phyloP scores from a whole-genome alignment of 2,888 invertebrate species.

The Polymixis lichenea region DNA sequence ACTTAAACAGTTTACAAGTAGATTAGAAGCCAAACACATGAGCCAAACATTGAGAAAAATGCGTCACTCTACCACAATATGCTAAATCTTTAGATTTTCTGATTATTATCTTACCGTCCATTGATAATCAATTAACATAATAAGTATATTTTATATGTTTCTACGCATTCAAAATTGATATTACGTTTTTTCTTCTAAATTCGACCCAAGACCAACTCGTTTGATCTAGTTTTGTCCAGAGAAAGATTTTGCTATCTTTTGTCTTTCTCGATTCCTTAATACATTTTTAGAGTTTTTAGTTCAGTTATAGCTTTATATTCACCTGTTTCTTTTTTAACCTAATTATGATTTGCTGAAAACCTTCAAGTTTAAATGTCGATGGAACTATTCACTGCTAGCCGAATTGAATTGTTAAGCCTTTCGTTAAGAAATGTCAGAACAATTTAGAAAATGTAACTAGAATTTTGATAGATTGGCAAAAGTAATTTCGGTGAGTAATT shows the following conservation, averaged over 20 bases:
- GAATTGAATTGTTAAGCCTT: not conserved
- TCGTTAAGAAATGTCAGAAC: slow-evolving; percentile 8
- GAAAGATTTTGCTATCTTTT: slow-evolving; percentile 15
- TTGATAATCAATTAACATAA: not conserved
- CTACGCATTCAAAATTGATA: not conserved
- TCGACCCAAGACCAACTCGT: not conserved
- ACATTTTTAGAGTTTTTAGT: slow-evolving; percentile 11
- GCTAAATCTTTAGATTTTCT: not conserved
- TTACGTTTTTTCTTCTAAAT: not conserved
- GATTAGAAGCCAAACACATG: slow-evolving; percentile 37
- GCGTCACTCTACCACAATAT: slow-evolving; percentile 10
- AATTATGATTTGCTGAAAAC: slow-evolving; percentile 1
- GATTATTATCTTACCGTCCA: not conserved
- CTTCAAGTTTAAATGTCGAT: slow-evolving; percentile 4
- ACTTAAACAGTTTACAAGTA: slow-evolving; percentile 18
- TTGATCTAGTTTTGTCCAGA: slow-evolving; percentile 6
- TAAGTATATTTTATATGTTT: too few species aligned
- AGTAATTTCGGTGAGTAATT: not conserved
- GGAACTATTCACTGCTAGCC: not conserved
- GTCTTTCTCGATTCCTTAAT: slow-evolving; percentile 3
- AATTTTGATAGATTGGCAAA: slow-evolving; percentile 9
- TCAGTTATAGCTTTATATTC: slow-evolving; percentile 8
- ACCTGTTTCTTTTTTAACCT: not conserved
- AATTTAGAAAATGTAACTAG: slow-evolving; percentile 4
- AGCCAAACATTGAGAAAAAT: slow-evolving; percentile 22